These are phyloP conservation scores for Strigamia maritima DNA, from an alignment of 2,888 invertebrate genomes.

Conservation along the genomic window DNA sequence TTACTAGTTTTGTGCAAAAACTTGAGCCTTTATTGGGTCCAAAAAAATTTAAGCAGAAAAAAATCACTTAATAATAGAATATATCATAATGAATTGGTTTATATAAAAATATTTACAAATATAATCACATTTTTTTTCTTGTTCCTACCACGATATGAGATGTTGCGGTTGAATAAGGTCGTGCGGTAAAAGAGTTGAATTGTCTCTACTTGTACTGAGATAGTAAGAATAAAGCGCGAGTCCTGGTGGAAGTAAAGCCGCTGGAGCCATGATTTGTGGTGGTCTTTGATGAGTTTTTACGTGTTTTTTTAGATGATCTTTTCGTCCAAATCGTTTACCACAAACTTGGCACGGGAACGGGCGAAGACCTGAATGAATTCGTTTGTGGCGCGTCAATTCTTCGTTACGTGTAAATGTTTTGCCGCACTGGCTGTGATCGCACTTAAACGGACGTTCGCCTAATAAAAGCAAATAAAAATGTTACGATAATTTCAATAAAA, in stretches of 20 bases:
- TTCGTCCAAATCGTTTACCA: constrained; percentile 86
- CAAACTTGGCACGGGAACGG: constrained; percentile 84
- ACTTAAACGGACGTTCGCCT: constrained; percentile 83
- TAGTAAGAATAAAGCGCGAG: constrained; percentile 35
- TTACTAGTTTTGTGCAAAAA: not conserved
- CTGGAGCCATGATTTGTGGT: constrained; percentile 31
- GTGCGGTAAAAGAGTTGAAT: not conserved
- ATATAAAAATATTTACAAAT: constrained; percentile 15
- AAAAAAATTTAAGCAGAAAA: not conserved
- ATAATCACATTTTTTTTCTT: not conserved
- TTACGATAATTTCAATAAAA: no score
- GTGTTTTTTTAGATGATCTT: constrained; percentile 93
- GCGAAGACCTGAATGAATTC: constrained; percentile 81
- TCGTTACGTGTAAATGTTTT: constrained; percentile 90
- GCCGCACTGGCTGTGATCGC: constrained; percentile 78
- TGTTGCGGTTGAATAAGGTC: constrained; percentile 6
- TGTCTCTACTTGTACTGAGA: constrained; percentile 12
- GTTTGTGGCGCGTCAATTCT: constrained; percentile 83
- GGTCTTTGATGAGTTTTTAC: constrained; percentile 69
- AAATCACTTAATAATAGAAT: not conserved
- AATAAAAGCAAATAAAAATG: not conserved
- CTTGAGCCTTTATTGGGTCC: not conserved
- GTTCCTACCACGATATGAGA: constrained; percentile 7
- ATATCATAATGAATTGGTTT: not conserved
- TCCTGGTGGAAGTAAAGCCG: constrained; percentile 33